These are phyloP conservation scores for Leptocoma aspasia DNA, from an alignment of 2,113 vertebrate species.

Conservation along the genomic window DNA sequence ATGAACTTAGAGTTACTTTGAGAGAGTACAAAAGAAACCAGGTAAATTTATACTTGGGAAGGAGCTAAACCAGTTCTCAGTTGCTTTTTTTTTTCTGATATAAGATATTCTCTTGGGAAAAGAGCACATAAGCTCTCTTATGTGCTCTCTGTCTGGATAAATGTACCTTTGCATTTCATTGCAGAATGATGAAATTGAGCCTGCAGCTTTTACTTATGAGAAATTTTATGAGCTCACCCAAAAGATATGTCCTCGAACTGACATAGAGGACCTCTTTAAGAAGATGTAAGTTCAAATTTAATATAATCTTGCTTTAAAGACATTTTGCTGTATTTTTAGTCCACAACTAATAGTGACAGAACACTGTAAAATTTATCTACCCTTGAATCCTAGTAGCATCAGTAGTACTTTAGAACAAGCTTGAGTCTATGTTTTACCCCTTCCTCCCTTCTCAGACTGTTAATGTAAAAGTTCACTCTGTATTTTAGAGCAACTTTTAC, in stretches of 20 bases:
- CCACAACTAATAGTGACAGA: neutral
- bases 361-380: neutral
- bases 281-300: conserved; percentile 86
- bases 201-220: conserved; percentile 90
- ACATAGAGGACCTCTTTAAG: conserved; percentile 97
- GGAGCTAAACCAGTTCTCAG: neutral
- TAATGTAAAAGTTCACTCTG: conserved; percentile 56
- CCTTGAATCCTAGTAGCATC: neutral
- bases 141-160: neutral
- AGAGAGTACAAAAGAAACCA: neutral
- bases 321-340: conserved; percentile 30
- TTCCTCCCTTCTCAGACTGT: conserved; percentile 4
- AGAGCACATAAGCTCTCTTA: neutral
- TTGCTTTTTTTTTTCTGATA: neutral
- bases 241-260: conserved; percentile 98
- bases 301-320: neutral
- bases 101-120: neutral
- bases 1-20: neutral
- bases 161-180: conserved; percentile 11
- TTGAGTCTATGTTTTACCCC: conserved; percentile 2
- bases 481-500: conserved; percentile 60
- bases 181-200: conserved; percentile 99
- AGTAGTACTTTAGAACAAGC: neutral
- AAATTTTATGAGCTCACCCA: conserved; percentile 98
- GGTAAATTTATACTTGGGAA: neutral